phyloP scores from a whole-genome alignment of 2,888 invertebrate species.

The Microplitis deprimator region DNA sequence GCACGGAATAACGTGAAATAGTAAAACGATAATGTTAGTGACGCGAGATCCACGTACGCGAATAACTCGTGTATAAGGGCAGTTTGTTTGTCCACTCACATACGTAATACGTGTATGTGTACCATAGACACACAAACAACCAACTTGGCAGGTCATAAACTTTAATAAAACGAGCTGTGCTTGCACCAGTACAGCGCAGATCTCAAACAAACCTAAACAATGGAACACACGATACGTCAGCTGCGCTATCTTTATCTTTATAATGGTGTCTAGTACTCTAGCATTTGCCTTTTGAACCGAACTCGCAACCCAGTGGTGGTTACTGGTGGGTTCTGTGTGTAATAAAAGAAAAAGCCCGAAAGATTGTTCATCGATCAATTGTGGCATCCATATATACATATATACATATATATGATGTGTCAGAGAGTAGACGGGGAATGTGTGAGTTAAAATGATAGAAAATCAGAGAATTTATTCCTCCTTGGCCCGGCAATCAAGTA shows the following conservation, averaged over 20 bases:
- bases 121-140: not conserved
- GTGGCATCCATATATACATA: slow-evolving; percentile 33
- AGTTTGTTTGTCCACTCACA: slow-evolving; percentile 6
- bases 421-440: not conserved
- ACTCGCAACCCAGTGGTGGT: not conserved
- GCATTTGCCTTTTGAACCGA: not conserved
- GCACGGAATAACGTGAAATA: slow-evolving; percentile 22
- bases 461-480: slow-evolving; percentile 47
- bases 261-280: slow-evolving; percentile 10
- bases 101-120: not conserved
- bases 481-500: slow-evolving; percentile 50
- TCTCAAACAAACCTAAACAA: slow-evolving; percentile 4
- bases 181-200: not conserved
- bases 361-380: slow-evolving; percentile 44
- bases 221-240: slow-evolving; percentile 7
- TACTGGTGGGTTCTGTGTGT: not conserved
- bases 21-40: slow-evolving; percentile 26
- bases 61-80: not conserved
- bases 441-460: slow-evolving; percentile 10
- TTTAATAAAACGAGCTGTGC: slow-evolving; percentile 2
- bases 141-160: slow-evolving; percentile 16
- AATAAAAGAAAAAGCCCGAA: slow-evolving; percentile 13
- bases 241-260: slow-evolving; percentile 17
- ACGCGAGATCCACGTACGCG: slow-evolving; percentile 12
- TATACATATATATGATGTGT: not conserved